Evolutionary conservation across 2,888 invertebrate genomes (phyloP).

Genomic region (Nymphalis urticae): DNA sequence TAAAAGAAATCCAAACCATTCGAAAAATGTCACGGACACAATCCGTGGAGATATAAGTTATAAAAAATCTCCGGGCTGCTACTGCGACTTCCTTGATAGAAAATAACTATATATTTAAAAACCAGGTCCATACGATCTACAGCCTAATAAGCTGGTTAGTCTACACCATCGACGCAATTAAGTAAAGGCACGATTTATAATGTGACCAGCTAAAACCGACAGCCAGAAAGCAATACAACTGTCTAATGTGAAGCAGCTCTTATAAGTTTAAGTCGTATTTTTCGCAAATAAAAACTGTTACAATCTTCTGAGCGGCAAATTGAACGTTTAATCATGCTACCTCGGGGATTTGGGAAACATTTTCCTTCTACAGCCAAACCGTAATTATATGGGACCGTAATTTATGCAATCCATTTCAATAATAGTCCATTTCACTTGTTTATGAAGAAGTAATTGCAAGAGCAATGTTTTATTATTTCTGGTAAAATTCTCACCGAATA

Average conservation of each 20-base stretch:
- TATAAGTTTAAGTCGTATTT: conserved; percentile 38
- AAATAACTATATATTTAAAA: no score
- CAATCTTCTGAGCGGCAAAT: conserved; percentile 13
- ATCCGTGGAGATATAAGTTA: no score
- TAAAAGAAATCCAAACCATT: no score
- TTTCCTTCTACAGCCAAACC: conserved; percentile 1
- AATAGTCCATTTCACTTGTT: background rate
- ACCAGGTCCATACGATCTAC: no score
- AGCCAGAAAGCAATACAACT: no score
- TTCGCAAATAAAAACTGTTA: conserved; percentile 13
- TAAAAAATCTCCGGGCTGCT: no score
- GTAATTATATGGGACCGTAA: conserved; percentile 1
- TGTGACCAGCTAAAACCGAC: no score
- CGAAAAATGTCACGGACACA: no score
- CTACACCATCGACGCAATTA: no score
- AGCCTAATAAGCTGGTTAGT: no score
- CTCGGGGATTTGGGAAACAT: background rate
- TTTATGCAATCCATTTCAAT: conserved; percentile 3
- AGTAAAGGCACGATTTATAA: no score
- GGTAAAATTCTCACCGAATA: background rate
- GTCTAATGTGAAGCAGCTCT: background rate
- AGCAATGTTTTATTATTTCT: background rate
- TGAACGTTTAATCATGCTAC: conserved; percentile 18
- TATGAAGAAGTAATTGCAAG: background rate
- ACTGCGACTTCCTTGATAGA: no score